Conservation (phyloP, 2,888 invertebrate genomes). For the Drosophila multiciliata region DNA sequence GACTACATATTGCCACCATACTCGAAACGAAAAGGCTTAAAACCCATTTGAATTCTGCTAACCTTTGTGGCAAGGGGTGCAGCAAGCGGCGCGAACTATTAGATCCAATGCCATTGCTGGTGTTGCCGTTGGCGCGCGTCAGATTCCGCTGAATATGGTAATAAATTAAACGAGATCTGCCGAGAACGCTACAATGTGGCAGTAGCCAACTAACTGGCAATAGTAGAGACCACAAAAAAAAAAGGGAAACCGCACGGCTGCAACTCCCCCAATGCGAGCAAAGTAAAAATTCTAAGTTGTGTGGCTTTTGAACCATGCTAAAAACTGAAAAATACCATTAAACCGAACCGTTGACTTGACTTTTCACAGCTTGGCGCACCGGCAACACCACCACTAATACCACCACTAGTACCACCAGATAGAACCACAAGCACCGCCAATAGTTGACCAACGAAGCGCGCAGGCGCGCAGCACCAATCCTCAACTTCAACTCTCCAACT, state of each 20-base stretch:
- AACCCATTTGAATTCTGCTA: constrained; percentile 60
- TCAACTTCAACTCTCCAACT: constrained; percentile 30
- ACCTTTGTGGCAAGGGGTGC: constrained; percentile 35
- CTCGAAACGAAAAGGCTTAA: constrained; percentile 24
- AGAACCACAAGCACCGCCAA: constrained; percentile 23
- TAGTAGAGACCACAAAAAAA: constrained; percentile 31
- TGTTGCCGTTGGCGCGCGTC: constrained; percentile 75
- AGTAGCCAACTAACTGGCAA: constrained; percentile 43
- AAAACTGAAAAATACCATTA: constrained; percentile 66
- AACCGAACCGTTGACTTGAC: constrained; percentile 71
- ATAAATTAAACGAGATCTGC: constrained; percentile 80
- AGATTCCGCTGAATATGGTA: constrained; percentile 79
- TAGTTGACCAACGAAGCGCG: constrained; percentile 73
- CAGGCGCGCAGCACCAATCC: constrained; percentile 72
- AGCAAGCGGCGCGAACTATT: constrained; percentile 22
- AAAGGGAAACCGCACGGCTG: constrained; percentile 53
- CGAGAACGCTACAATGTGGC: constrained; percentile 25
- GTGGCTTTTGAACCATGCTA: constrained; percentile 64
- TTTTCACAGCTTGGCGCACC: constrained; percentile 76
- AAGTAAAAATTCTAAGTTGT: constrained; percentile 55
- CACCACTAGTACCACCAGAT: constrained; percentile 11
- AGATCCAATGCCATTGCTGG: constrained; percentile 63
- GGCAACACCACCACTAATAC: constrained; percentile 33
- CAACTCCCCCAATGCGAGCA: constrained; percentile 47
- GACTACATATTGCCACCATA: constrained; percentile 12